Conservation (phyloP, 1,140 invertebrate genomes). For the Ceratina calcarata region DNA sequence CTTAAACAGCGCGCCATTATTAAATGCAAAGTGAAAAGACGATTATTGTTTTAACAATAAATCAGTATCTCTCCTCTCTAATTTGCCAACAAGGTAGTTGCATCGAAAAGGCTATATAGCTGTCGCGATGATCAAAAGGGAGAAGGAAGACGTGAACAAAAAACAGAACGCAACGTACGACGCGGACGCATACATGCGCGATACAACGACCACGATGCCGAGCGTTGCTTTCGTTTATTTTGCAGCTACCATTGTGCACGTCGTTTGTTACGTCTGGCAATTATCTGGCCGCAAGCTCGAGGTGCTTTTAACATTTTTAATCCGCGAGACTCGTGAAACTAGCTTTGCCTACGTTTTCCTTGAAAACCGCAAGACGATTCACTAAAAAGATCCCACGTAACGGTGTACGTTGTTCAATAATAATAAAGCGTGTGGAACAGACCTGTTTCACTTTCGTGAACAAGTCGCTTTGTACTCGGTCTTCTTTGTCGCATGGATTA, state of each 20-base stretch:
- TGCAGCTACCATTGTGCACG: conserved; percentile 4
- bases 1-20: background rate
- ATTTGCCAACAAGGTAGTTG: conserved; percentile 20
- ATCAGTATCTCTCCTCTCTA: background rate
- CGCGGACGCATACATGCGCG: too few species aligned
- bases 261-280: conserved; percentile 38
- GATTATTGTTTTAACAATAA: too few species aligned
- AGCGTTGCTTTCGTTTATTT: conserved; percentile 12
- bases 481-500: too few species aligned
- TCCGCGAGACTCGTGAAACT: background rate
- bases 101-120: background rate
- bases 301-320: conserved; percentile 35
- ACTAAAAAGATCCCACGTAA: too few species aligned
- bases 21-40: too few species aligned
- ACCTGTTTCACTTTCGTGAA: too few species aligned
- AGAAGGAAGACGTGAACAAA: conserved; percentile 21
- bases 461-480: too few species aligned
- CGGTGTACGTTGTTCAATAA: too few species aligned
- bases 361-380: too few species aligned
- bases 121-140: conserved; percentile 21
- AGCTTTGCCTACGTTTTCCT: too few species aligned
- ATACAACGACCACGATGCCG: too few species aligned
- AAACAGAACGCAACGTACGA: conserved; percentile 5
- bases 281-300: conserved; percentile 25
- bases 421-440: too few species aligned